Conservation (phyloP, 1,140 invertebrate genomes). For the Pantala flavescens region DNA sequence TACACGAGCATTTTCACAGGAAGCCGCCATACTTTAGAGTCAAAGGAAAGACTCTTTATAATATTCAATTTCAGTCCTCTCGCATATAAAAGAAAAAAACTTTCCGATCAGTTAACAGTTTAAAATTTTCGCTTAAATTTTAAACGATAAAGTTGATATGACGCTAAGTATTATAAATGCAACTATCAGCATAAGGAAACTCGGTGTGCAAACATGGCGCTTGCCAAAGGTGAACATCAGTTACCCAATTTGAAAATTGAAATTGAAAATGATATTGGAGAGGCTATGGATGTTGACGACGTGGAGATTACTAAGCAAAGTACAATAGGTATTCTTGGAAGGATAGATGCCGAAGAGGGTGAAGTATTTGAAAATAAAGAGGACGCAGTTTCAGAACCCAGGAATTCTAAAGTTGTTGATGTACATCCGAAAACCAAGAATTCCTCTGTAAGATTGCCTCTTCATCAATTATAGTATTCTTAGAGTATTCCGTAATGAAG, state of each 20-base stretch:
- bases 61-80: neutral
- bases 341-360: slow-evolving; percentile 21
- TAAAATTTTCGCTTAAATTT: no score
- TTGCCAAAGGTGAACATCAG: slow-evolving; percentile 14
- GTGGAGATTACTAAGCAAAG: slow-evolving; percentile 13
- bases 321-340: neutral
- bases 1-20: neutral
- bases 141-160: no score
- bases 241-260: slow-evolving; percentile 24
- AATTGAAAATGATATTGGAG: slow-evolving; percentile 25
- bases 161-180: no score
- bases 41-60: neutral
- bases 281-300: slow-evolving; percentile 23
- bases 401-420: neutral
- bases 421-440: neutral
- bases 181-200: no score
- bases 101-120: no score
- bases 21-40: neutral
- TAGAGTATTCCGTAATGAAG: no score
- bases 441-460: neutral
- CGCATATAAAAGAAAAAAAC: no score
- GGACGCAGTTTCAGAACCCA: neutral
- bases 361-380: slow-evolving; percentile 22
- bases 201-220: slow-evolving; percentile 16
- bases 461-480: no score